Base-by-base conservation (phyloP, 2,113 vertebrate genomes). In the Orthonyx spaldingii region DNA sequence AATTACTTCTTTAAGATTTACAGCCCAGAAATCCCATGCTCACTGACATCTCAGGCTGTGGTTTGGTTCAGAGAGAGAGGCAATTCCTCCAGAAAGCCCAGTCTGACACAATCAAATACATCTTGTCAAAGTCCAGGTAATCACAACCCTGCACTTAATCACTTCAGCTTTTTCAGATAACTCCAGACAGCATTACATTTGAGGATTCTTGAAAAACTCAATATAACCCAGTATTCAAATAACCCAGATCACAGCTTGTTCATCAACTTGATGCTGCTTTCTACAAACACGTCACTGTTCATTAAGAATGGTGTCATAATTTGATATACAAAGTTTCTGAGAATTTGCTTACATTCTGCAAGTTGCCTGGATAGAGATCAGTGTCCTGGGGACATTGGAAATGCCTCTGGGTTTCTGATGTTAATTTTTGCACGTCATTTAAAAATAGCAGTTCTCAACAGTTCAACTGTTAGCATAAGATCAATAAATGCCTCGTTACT, bases 71-170 rank as follows among this genome's bases (percentile, higher is more conserved):
- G 87, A 97, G 97, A 94, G 86, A 91, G 85, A 97, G 70, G 66
- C 95, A 97, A 98, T 98, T 98, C 96, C 95, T 97, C 46, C 92
- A 94, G 94, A 98, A 98, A 96, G 87, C 95, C 94, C 92, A 79
- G 72, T 47, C 94, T 97, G 96, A 97, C 94, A 98, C 92, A 96
- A 97, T 97, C 98, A 97, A 98, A 98, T 80, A 91, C 92, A 93
- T 89, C 95, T 97, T 97, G 97, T 98, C 98, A 97, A 97, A 98
- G 94, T 96, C 94, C 97, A 97, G 96, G 96, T 98, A 96, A 98
- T 98, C 96, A 97, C 96, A 97, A 26, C 79, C 49, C 95, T 61
- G n/a, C 86, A 93, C 89, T 98, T 98, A 98, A 98, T 98, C 98
- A 97, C 97, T 96, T 95, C 96, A 97, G 94, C 81, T 97, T 96